Conservation (phyloP, 1,140 invertebrate species). For the Amyelois transitella region DNA sequence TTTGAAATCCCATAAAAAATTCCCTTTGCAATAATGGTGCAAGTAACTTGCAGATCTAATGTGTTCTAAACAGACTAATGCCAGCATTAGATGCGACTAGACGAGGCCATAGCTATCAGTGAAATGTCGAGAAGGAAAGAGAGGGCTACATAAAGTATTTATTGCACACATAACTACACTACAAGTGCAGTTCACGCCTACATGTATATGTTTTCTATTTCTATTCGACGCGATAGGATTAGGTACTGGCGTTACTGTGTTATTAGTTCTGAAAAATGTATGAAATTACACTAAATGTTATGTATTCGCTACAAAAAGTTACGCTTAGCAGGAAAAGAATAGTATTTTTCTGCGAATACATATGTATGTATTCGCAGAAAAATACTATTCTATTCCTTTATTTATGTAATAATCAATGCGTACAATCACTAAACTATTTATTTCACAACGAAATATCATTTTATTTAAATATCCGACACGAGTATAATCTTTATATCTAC, state of each 20-base stretch:
- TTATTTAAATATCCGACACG: too few species aligned
- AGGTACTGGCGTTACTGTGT: constrained; percentile 45
- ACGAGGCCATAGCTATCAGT: constrained; percentile 73
- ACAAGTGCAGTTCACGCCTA: constrained; percentile 60
- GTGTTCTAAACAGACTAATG: constrained; percentile 59
- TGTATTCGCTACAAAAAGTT: too few species aligned
- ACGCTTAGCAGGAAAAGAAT: too few species aligned
- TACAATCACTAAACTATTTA: too few species aligned
- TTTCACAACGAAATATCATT: too few species aligned
- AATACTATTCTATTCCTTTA: too few species aligned
- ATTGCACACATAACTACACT: constrained; percentile 64
- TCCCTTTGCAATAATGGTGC: constrained; percentile 9
- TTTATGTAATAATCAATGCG: too few species aligned
- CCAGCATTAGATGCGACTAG: constrained; percentile 73
- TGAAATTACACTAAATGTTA: not conserved
- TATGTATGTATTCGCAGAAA: too few species aligned
- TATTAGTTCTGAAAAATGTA: not conserved
- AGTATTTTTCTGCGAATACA: too few species aligned
- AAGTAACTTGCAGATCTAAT: constrained; percentile 31
- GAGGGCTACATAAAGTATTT: constrained; percentile 67
- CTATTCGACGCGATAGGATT: constrained; percentile 61
- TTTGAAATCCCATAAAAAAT: too few species aligned
- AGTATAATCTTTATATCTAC: too few species aligned
- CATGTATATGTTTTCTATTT: constrained; percentile 64
- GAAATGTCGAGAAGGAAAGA: constrained; percentile 72